These are phyloP conservation scores for Meghimatium bilineatum DNA, from an alignment of 2,888 invertebrate genomes.

Conservation along the genomic window DNA sequence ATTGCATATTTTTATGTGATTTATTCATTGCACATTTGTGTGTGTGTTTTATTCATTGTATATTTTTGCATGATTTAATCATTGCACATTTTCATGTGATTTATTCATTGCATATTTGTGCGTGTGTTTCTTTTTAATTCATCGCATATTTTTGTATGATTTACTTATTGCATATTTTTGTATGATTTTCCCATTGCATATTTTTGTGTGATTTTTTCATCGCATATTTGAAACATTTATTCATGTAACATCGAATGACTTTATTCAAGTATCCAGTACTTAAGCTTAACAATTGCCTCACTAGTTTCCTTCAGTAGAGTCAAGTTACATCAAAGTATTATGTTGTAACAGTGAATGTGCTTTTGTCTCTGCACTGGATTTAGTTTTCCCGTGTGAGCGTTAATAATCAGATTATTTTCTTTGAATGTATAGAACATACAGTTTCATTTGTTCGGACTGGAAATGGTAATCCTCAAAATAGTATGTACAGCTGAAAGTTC, in stretches of 20 bases:
- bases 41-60: too few species aligned
- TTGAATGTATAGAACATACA: not conserved
- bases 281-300: not conserved
- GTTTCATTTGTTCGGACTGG: not conserved
- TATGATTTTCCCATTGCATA: too few species aligned
- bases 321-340: not conserved
- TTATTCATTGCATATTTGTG: too few species aligned
- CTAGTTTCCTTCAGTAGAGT: not conserved
- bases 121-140: too few species aligned
- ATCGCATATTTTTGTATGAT: too few species aligned
- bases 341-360: not conserved
- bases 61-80: too few species aligned
- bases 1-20: too few species aligned
- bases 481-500: not conserved
- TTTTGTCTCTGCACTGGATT: not conserved
- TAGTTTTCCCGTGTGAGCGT: not conserved
- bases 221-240: not conserved
- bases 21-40: too few species aligned
- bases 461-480: slow-evolving; percentile 7
- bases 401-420: not conserved
- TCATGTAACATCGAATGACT: not conserved
- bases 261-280: not conserved
- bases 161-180: too few species aligned
- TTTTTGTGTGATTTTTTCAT: not conserved
- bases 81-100: too few species aligned